Conservation (phyloP, 2,797 vertebrate genomes). For the Carcharodon carcharias region DNA sequence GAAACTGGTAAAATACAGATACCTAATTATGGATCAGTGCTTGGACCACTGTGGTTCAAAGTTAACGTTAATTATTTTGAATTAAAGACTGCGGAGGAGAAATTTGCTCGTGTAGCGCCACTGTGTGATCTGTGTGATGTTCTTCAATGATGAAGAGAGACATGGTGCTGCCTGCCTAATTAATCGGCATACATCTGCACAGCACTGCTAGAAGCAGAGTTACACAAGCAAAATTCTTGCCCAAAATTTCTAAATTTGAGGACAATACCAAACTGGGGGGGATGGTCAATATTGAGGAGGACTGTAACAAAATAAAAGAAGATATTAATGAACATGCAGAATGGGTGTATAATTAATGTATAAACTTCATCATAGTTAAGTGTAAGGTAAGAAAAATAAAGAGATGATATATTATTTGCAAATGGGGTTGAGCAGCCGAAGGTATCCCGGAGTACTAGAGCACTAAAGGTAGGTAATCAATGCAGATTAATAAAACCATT, state of each 20-base stretch:
- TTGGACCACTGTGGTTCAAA: not conserved
- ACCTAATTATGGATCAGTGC: not conserved
- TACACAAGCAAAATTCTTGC: no score
- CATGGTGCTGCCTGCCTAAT: no score
- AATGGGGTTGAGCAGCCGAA: not conserved
- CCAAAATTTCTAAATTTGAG: not conserved
- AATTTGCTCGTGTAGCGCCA: no score
- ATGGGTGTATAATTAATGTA: not conserved
- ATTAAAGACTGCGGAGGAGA: no score
- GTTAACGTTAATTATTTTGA: no score
- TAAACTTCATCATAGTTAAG: not conserved
- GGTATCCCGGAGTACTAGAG: not conserved
- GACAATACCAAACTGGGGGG: not conserved
- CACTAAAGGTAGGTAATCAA: not conserved
- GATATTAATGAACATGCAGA: not conserved
- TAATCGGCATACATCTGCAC: no score
- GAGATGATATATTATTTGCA: not conserved
- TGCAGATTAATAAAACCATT: not conserved
- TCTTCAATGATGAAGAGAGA: no score
- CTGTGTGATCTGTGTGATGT: no score
- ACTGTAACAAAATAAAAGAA: not conserved
- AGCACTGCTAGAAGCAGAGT: no score
- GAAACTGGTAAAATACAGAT: not conserved
- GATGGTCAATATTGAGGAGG: not conserved
- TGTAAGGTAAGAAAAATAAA: not conserved